A percentile compares a stretch with the other conserved stretches of the same genome.
Evolutionary conservation across 2,113 vertebrate species (phyloP).

Genomic region (Numida meleagris): DNA sequence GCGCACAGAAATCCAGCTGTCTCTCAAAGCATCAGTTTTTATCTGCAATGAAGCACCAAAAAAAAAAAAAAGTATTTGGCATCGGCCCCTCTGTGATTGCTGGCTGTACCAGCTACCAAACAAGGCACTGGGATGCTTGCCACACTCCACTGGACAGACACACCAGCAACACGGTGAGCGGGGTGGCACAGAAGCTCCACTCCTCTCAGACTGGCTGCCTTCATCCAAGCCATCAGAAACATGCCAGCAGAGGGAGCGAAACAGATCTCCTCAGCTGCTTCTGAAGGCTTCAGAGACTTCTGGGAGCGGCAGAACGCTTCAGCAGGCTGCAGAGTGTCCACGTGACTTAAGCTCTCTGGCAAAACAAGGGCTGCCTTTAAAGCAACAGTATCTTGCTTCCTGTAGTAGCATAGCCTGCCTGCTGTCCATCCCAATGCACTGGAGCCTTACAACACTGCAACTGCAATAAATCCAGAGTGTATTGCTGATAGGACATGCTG

Average conservation of each 20-base stretch:
- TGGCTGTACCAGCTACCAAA: background rate
- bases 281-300: background rate
- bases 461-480: background rate
- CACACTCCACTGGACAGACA: background rate
- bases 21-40: background rate
- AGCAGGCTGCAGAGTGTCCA: background rate
- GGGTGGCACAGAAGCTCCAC: background rate
- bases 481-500: background rate
- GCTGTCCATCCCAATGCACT: background rate
- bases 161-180: background rate
- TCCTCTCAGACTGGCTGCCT: background rate
- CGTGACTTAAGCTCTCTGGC: background rate
- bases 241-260: constrained; percentile 44
- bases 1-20: background rate
- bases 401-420: background rate
- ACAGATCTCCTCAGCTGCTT: background rate
- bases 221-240: background rate
- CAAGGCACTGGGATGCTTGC: fast-evolving
- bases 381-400: background rate
- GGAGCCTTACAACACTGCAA: background rate
- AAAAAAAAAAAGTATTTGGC: background rate
- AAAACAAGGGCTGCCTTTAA: constrained; percentile 8
- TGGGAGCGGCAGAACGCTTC: background rate
- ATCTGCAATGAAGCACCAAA: background rate
- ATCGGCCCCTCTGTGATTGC: background rate